Percentiles rank a stretch among this genome's conserved stretches.
Conservation (phyloP, 2,888 invertebrate genomes). For the Trissolcus brochymenae region DNA sequence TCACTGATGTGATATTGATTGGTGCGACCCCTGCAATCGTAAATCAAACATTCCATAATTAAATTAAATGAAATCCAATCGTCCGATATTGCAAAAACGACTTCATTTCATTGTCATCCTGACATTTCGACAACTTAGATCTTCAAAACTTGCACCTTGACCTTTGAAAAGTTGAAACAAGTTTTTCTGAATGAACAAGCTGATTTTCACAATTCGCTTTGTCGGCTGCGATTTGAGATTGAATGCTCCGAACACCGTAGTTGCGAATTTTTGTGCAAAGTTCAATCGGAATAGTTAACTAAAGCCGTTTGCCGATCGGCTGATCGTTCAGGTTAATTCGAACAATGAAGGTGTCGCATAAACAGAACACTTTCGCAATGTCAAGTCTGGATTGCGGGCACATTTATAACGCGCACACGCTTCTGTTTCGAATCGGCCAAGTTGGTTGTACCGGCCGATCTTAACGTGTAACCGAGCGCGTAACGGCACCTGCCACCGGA, state of each 20-base stretch:
- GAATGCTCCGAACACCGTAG: too few relatives aligned
- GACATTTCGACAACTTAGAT: too few relatives aligned
- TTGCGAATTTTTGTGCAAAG: not conserved
- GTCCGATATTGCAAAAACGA: too few relatives aligned
- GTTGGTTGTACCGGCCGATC: constrained; percentile 23
- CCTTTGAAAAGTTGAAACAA: too few relatives aligned
- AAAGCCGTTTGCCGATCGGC: constrained; percentile 12
- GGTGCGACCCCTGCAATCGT: constrained; percentile 78
- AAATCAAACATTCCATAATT: too few relatives aligned
- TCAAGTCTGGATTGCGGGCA: constrained; percentile 10
- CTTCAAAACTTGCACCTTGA: too few relatives aligned
- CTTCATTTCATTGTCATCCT: too few relatives aligned
- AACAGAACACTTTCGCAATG: constrained; percentile 20
- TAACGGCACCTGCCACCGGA: constrained; percentile 51
- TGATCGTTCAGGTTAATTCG: constrained; percentile 12
- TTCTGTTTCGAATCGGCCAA: constrained; percentile 18
- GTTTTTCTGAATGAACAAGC: too few relatives aligned
- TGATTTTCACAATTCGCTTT: too few relatives aligned
- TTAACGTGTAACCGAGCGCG: constrained; percentile 37
- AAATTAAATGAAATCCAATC: too few relatives aligned
- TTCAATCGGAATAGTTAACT: not conserved
- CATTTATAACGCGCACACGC: constrained; percentile 29
- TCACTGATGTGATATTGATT: constrained; percentile 80
- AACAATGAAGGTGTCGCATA: constrained; percentile 17
- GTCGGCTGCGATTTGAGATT: too few relatives aligned